Evolutionary conservation across 2,888 invertebrate species (phyloP).

Genomic region (Acrocyrtus sp.): DNA sequence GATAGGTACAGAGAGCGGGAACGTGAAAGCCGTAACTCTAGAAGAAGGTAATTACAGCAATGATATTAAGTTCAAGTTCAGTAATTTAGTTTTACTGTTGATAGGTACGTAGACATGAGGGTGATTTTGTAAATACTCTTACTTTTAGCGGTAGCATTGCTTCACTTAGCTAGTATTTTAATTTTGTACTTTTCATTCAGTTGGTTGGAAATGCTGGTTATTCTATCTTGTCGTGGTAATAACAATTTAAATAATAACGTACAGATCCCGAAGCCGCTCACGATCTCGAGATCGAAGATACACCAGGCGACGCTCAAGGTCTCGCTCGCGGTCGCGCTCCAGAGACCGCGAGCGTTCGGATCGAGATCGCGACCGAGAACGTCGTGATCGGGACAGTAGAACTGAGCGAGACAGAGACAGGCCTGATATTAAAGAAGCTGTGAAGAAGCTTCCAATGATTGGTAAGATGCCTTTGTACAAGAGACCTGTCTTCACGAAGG

Average conservation of each 20-base stretch:
- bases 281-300: slow-evolving; percentile 52
- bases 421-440: slow-evolving; percentile 55
- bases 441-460: slow-evolving; percentile 61
- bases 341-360: slow-evolving; percentile 52
- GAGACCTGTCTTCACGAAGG: slow-evolving; percentile 46
- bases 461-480: slow-evolving; percentile 63
- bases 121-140: too few species aligned
- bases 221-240: neutral
- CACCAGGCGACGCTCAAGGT: slow-evolving; percentile 54
- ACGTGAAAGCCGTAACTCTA: slow-evolving; percentile 22
- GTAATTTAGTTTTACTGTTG: neutral
- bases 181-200: neutral
- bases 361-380: slow-evolving; percentile 39
- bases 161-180: too few species aligned
- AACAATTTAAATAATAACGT: too few species aligned
- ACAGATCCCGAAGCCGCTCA: slow-evolving; percentile 45
- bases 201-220: neutral
- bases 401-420: slow-evolving; percentile 49
- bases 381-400: slow-evolving; percentile 39
- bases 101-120: too few species aligned
- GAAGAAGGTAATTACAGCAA: slow-evolving; percentile 39
- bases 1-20: slow-evolving; percentile 45
- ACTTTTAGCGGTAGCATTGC: too few species aligned
- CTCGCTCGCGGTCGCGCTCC: slow-evolving; percentile 57
- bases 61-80: too few species aligned